A percentile compares a stretch with the other conserved stretches of the same genome.
Conservation (phyloP, 1,140 invertebrate species). For the Saccostrea cuccullata region DNA sequence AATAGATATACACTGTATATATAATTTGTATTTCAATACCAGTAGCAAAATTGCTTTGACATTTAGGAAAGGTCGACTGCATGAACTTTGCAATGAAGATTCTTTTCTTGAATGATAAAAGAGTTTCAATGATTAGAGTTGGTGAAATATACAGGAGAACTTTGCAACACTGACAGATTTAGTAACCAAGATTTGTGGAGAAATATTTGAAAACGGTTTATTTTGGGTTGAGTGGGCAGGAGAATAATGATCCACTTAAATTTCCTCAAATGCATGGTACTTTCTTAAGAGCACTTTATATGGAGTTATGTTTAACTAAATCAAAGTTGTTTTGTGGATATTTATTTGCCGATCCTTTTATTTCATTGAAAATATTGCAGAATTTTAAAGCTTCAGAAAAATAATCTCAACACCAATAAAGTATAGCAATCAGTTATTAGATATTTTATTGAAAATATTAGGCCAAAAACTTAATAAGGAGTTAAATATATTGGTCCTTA, state of each 20-base stretch:
- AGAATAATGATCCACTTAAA: background rate
- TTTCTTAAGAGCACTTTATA: no score
- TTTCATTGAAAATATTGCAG: no score
- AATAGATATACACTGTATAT: no score
- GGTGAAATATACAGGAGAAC: constrained; percentile 14
- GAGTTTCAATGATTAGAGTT: background rate
- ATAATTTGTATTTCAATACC: background rate
- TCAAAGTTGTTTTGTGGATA: no score
- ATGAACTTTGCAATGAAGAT: background rate
- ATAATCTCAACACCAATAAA: no score
- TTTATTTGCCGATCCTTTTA: no score
- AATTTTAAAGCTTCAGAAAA: no score
- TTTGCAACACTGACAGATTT: background rate
- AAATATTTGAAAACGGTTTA: background rate
- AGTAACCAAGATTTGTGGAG: background rate
- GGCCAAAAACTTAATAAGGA: no score
- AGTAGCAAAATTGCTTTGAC: background rate
- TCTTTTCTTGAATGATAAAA: background rate
- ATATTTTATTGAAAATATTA: no score
- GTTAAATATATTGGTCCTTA: no score
- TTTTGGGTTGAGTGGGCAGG: background rate
- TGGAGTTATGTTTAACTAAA: no score
- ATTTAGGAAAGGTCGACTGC: background rate
- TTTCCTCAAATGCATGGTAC: background rate
- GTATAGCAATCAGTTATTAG: no score